Evolutionary conservation across 2,888 invertebrate species (phyloP), one percentile per base, ranked within the genome.

Genomic region (Xylota segnis): DNA sequence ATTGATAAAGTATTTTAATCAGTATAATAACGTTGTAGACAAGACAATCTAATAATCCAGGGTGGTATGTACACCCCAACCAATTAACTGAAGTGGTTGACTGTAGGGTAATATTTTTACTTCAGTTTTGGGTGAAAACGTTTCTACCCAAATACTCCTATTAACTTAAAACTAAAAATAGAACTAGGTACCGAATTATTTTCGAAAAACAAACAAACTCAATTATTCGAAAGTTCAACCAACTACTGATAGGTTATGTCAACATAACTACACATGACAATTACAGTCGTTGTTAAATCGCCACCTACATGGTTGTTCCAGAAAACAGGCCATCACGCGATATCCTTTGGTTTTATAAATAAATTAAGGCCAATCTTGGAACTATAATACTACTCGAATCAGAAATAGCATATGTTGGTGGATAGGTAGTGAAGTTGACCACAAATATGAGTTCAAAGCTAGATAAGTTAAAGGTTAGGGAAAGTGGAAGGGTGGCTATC

Each of bases 341-440:
- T 59, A 7, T 59, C 3, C 58, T 7, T 40, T 5, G 18, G 12
- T 1, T 59, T 23, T 18, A 18, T 59, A 59, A 37, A 59, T 59
- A 40, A 59, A 18, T 37, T 16, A 58, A 6, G 7, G 14, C 5
- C 10, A 29, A 9, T 29, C n/a, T 4, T 4, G n/a, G n/a, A n/a
- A n/a, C n/a, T n/a, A 14, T 4, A 14, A 56, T 23, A 23, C 23
- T 3, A 18, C 18, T 18, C 2, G 9, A 18, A 47, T 5, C 6
- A 45, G 4, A 23, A 23, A 23, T 23, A 23, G 23, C 2, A 23
- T 23, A 23, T 3, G 23, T 23, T 23, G 23, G 23, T 23, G 1
- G 2, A 23, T 10, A 1, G 7, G 9, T 10, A 16, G 45, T 16
- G n/a, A n/a, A n/a, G n/a, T n/a, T n/a, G n/a, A n/a, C 6, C 2